phyloP scores from a whole-genome alignment of 1,140 invertebrate species.

The Arctopsyche grandis region DNA sequence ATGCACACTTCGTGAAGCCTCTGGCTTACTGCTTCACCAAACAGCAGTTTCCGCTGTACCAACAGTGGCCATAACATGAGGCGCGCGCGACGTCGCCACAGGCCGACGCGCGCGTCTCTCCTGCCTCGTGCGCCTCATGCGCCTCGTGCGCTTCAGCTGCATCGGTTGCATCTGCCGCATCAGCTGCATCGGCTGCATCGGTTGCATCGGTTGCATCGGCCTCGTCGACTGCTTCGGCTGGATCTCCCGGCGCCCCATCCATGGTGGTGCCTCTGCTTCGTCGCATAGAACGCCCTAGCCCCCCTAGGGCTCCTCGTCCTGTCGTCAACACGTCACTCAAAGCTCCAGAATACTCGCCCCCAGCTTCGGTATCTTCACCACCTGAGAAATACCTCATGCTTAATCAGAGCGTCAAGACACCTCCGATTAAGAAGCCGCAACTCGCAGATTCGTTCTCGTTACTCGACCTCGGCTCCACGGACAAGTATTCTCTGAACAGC shows the following conservation, averaged over 20 bases:
- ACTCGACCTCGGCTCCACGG: slow-evolving; percentile 57
- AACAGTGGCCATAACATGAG: slow-evolving; percentile 87
- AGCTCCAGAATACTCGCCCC: slow-evolving; percentile 45
- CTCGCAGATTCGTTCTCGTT: slow-evolving; percentile 63
- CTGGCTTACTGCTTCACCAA: slow-evolving; percentile 82
- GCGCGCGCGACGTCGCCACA: slow-evolving; percentile 70
- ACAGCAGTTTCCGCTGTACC: slow-evolving; percentile 73
- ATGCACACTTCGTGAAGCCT: slow-evolving; percentile 95
- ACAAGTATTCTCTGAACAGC: slow-evolving; percentile 42
- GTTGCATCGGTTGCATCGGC: slow-evolving; percentile 39
- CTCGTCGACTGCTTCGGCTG: slow-evolving; percentile 36
- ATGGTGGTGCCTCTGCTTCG: slow-evolving; percentile 1
- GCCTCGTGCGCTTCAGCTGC: slow-evolving; percentile 45
- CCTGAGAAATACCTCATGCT: background rate
- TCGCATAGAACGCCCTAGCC: slow-evolving; percentile 24
- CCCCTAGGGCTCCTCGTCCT: slow-evolving; percentile 62
- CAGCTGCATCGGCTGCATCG: slow-evolving; percentile 31
- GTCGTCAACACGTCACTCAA: slow-evolving; percentile 66
- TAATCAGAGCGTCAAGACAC: background rate
- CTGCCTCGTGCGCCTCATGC: slow-evolving; percentile 59
- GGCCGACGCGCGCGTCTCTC: slow-evolving; percentile 61
- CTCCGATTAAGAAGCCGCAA: slow-evolving; percentile 52
- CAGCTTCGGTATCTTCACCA: slow-evolving; percentile 54
- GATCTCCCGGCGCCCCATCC: slow-evolving; percentile 37
- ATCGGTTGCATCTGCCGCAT: slow-evolving; percentile 45